phyloP scores from a whole-genome alignment of 2,797 vertebrate species.

The Etheostoma perlongum region DNA sequence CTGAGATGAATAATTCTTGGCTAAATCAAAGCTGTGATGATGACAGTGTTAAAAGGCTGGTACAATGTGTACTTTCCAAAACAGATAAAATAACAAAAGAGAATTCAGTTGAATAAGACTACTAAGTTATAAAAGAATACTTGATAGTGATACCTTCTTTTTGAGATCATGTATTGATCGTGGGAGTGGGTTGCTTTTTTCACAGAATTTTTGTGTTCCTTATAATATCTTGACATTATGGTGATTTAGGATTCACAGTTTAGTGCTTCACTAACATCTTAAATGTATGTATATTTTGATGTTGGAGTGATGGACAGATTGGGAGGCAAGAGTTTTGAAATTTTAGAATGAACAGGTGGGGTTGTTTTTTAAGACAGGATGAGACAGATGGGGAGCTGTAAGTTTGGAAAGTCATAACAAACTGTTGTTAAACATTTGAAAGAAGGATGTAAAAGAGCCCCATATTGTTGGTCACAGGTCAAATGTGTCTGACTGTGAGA shows the following conservation, averaged over 20 bases:
- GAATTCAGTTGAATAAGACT: background rate
- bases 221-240: background rate
- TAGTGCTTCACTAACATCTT: background rate
- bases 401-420: slow-evolving; percentile 36
- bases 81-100: background rate
- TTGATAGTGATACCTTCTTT: too few relatives aligned
- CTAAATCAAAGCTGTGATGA: background rate
- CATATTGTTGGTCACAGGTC: slow-evolving; percentile 48
- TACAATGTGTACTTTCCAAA: background rate
- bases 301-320: slow-evolving; percentile 44
- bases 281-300: slow-evolving; percentile 6
- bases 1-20: background rate
- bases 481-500: slow-evolving; percentile 42
- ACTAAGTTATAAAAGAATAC: too few relatives aligned
- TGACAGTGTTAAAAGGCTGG: background rate
- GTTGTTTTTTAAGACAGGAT: slow-evolving; percentile 32
- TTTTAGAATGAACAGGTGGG: slow-evolving; percentile 50
- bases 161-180: too few relatives aligned
- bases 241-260: background rate
- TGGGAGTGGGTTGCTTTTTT: background rate
- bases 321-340: slow-evolving; percentile 23
- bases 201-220: background rate
- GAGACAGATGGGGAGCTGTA: slow-evolving; percentile 64
- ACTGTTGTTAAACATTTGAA: slow-evolving; percentile 52
- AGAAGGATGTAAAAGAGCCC: slow-evolving; percentile 33